Evolutionary conservation across 2,888 invertebrate genomes (phyloP).

Genomic region (Carterocephalus palaemon): DNA sequence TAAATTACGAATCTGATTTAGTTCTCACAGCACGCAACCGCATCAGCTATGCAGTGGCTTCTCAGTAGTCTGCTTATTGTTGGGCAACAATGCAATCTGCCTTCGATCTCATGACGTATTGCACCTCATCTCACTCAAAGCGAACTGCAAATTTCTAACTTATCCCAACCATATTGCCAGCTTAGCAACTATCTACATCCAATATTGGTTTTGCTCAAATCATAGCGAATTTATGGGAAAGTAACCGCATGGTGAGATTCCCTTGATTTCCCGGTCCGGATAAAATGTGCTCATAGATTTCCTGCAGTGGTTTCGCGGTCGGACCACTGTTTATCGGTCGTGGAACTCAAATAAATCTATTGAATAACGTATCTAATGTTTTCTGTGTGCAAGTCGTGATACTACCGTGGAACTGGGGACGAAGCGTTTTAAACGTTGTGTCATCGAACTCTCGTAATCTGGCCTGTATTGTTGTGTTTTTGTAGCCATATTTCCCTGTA

Average conservation of each 20-base stretch:
- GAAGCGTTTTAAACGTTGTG: constrained; percentile 45
- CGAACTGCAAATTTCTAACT: constrained; percentile 44
- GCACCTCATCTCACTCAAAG: constrained; percentile 66
- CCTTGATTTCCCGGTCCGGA: constrained; percentile 65
- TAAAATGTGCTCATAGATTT: constrained; percentile 70
- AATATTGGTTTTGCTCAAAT: constrained; percentile 75
- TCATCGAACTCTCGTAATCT: constrained; percentile 37
- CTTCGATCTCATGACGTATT: constrained; percentile 64
- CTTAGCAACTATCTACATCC: constrained; percentile 57
- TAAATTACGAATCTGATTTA: constrained; percentile 65
- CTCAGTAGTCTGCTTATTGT: constrained; percentile 60
- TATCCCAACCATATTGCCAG: constrained; percentile 52
- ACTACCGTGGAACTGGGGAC: constrained; percentile 52
- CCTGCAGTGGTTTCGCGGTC: constrained; percentile 71
- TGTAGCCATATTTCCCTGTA: constrained; percentile 27
- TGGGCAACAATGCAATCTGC: constrained; percentile 69
- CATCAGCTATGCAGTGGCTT: constrained; percentile 60
- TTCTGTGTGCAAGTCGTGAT: constrained; percentile 65
- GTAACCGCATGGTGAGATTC: constrained; percentile 67
- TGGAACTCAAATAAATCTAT: constrained; percentile 70
- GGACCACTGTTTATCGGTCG: constrained; percentile 64
- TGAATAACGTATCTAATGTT: constrained; percentile 58
- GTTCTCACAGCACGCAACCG: constrained; percentile 68
- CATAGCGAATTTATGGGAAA: constrained; percentile 65
- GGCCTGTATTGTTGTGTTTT: constrained; percentile 34